Evolutionary conservation across 2,113 vertebrate genomes (phyloP), one percentile per base, ranked within the genome.

Genomic region (Scortum barcoo): DNA sequence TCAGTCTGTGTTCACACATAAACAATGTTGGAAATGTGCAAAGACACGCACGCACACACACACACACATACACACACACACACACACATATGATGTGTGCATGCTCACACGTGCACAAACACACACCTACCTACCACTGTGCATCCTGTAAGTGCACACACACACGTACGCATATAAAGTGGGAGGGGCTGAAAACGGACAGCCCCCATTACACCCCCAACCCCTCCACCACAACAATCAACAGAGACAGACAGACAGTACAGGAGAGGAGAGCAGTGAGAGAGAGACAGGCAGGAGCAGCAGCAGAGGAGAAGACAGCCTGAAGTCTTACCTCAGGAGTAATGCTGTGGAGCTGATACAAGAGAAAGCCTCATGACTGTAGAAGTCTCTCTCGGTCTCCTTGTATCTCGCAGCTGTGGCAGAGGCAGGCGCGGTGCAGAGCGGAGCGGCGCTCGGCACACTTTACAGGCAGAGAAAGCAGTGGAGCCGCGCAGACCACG

Each of bases 251-350:
- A 87, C 48, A 90, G 83, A 89, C 84, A 91, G 87, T 12, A 42
- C 72, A 61, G 60, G 38, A 78, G 81, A 61, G 60, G 38, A 78
- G 81, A 85, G 57, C 70, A 81, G 54, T 53, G 62, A 70, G 76
- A 86, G 69, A 70, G 76, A 74, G 66, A 71, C 61, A 84, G 87
- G 38, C 61, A 89, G 72, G 22, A 76, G 75, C 60, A 83, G 77
- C 44, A 70, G 58, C 70, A 20, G 7, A 78, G 80, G 17, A 84
- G 72, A 40, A 84, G 63, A 65, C 73, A 75, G 69, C 72, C 36
- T 57, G 5, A 58, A 78, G 68, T 81, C 96, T 95, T 95, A 97
- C 96, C 96, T 96, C 95, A 93, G 90, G 89, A 61, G 81, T 87
- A 44, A 58, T 73, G 80, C 57, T 0, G 81, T 65, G 89, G 76